Conservation (phyloP, 2,888 invertebrate species). For the Calameuta filiformis region DNA sequence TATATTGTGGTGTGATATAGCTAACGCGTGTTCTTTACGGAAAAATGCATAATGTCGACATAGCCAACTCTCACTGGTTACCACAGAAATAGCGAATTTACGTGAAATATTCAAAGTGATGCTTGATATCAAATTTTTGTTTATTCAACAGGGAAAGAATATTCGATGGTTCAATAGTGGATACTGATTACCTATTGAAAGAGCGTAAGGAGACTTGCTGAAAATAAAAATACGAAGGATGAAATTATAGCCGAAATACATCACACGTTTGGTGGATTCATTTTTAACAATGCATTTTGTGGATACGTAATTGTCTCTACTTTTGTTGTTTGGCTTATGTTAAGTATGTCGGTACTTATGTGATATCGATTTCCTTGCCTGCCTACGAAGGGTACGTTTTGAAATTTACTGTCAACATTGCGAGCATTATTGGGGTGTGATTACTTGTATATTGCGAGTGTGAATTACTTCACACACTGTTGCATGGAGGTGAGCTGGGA, state of each 20-base stretch:
- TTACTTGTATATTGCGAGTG: no score
- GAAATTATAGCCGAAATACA: not conserved
- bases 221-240: not conserved
- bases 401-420: no score
- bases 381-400: not conserved
- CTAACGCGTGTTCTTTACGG: not conserved
- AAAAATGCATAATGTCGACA: not conserved
- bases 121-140: not conserved
- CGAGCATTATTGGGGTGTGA: no score
- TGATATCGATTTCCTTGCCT: not conserved
- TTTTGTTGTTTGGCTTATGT: not conserved
- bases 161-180: not conserved
- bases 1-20: not conserved
- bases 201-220: not conserved
- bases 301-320: not conserved
- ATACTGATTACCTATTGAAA: not conserved
- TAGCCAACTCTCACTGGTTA: not conserved
- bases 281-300: not conserved
- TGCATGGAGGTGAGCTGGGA: no score
- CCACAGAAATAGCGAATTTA: not conserved
- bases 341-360: not conserved
- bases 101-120: not conserved
- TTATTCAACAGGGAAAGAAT: not conserved
- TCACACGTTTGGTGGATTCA: not conserved
- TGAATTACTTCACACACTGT: no score